Evolutionary conservation across 2,113 vertebrate species (phyloP).

Genomic region (Genyomyrus donnyi): DNA sequence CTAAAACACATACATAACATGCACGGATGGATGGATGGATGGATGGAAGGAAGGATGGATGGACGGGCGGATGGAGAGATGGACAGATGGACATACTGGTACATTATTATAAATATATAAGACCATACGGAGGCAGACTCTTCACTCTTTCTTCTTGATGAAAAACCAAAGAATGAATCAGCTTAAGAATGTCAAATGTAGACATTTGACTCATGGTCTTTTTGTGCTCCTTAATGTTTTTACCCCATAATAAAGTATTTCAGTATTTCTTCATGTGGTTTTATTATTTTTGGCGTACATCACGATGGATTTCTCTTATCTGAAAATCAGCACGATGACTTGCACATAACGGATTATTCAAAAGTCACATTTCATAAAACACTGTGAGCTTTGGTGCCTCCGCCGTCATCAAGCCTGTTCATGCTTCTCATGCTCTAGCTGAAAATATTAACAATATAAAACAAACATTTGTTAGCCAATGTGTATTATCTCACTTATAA

Average conservation of each 20-base stretch:
- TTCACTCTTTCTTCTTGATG: background rate
- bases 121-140: background rate
- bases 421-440: constrained; percentile 51
- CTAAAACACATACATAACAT: background rate
- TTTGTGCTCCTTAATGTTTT: background rate
- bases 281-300: background rate
- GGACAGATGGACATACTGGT: background rate
- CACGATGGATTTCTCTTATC: background rate
- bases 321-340: background rate
- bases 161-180: background rate
- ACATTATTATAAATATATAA: background rate
- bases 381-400: constrained; percentile 46
- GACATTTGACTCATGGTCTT: background rate
- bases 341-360: background rate
- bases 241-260: background rate
- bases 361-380: background rate
- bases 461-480: constrained; percentile 61
- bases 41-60: background rate
- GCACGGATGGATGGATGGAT: background rate
- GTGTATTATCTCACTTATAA: constrained; percentile 59
- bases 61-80: too few relatives aligned
- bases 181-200: background rate
- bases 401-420: constrained; percentile 60
- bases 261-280: background rate
- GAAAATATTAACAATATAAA: constrained; percentile 57